Base-by-base conservation (phyloP, 2,888 invertebrate genomes). In the Drosophila tanythrix region DNA sequence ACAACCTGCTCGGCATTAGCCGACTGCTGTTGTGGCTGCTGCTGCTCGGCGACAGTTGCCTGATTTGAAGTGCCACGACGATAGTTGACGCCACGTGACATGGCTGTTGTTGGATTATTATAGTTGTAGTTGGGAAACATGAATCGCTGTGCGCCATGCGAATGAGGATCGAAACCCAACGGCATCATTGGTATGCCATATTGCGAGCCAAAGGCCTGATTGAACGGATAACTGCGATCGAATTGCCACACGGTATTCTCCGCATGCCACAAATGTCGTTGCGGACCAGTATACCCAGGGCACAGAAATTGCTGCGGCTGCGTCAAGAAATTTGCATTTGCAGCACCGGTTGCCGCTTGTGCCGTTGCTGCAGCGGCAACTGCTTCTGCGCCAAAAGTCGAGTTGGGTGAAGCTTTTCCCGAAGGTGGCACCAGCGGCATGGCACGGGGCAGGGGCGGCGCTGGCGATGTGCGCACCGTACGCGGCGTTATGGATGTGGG, bases 191-290 rank as follows among this genome's bases (percentile, higher is more conserved):
- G 90, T 18, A 88, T 67, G 18, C 89, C 86, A 18, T 80, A 90
- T 13, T 82, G 74, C 0, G 86, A 71, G 58, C 79, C 72, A 52
- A 77, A 89, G 0, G 67, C 65, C 38, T 88, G 89, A 31, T 90
- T 90, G 13, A 81, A 90, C 0, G 87, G 87, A 85, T 88, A 88
- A 27, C 90, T 90, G 11, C 91, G 72, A 62, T 88, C 87, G 8
- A 90, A 90, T 46, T 88, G 87, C 86, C 89, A 88, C 3, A 88
- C 81, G 0, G 88, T 76, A 38, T 88, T 88, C 40, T 90, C 87
- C 2, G 86, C 53, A 38, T 88, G 87, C 87, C 87, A 88, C 27
- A 88, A 50, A 13, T 91, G 87, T 0, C 90, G 81, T 65, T 88
- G 87, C 25, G 88, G 67, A 5, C 78, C 80, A 3, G 33, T 74